Conservation (phyloP, 2,113 vertebrate species). For the Aegotheles bennettii region DNA sequence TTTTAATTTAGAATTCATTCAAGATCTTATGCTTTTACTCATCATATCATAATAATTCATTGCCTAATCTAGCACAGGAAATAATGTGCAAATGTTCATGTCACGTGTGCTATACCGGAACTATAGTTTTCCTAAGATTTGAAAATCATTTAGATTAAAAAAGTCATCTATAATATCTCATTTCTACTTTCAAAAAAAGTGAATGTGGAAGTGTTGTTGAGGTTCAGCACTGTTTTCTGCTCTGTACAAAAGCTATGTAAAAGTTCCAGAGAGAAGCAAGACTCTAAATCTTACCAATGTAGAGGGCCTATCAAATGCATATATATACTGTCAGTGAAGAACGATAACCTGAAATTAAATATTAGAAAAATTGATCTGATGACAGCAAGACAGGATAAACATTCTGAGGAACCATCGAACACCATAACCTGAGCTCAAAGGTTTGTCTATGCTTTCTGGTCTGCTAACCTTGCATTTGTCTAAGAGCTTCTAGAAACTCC, state of each 20-base stretch:
- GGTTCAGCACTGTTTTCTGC: neutral
- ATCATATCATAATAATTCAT: neutral
- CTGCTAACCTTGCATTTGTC: neutral
- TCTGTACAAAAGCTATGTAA: neutral
- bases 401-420: neutral
- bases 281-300: neutral
- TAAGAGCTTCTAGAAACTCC: neutral
- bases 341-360: neutral
- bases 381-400: neutral
- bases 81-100: neutral
- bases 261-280: neutral
- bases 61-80: neutral
- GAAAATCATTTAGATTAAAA: neutral
- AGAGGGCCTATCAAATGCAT: neutral
- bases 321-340: neutral
- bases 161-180: neutral
- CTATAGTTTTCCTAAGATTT: neutral
- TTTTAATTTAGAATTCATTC: slow-evolving; percentile 28
- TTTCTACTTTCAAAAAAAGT: neutral
- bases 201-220: neutral
- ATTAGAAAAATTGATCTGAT: neutral
- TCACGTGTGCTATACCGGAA: neutral
- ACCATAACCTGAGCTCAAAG: neutral
- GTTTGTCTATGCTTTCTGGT: neutral
- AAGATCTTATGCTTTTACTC: neutral